phyloP scores from a whole-genome alignment of 2,888 invertebrate species.

The Zygaena filipendulae region DNA sequence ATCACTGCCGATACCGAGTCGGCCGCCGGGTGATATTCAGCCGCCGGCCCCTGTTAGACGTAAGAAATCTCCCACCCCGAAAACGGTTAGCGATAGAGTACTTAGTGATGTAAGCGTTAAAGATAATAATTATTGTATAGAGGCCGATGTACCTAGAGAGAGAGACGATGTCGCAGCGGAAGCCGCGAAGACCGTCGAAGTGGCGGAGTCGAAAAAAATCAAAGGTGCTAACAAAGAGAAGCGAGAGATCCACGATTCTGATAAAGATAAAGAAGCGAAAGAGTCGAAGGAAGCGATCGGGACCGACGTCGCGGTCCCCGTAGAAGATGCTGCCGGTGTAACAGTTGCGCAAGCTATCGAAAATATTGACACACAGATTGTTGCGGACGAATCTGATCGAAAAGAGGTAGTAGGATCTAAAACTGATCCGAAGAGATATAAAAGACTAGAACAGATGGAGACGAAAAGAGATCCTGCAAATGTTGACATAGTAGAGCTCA shows the following conservation, averaged over 20 bases:
- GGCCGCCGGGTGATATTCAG: conserved; percentile 41
- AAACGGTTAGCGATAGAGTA: conserved; percentile 33
- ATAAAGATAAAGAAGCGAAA: conserved; percentile 1
- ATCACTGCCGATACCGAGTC: conserved; percentile 42
- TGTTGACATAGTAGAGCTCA: not conserved
- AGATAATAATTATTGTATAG: too few relatives aligned
- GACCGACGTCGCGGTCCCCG: too few relatives aligned
- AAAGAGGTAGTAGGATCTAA: too few relatives aligned
- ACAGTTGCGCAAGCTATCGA: too few relatives aligned
- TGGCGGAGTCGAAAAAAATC: not conserved
- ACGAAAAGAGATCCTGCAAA: not conserved
- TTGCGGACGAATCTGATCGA: not conserved
- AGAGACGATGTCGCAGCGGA: too few relatives aligned
- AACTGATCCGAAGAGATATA: not conserved
- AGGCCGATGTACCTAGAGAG: too few relatives aligned
- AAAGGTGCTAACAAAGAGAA: conserved; percentile 16
- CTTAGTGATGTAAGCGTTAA: conserved; percentile 35
- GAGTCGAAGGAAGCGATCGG: too few relatives aligned
- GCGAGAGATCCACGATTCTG: conserved; percentile 15
- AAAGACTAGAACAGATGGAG: not conserved
- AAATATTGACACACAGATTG: too few relatives aligned
- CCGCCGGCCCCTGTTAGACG: conserved; percentile 35
- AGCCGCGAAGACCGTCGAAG: conserved; percentile 6
- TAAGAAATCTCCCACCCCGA: conserved; percentile 50
- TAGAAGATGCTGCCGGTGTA: too few relatives aligned